Evolutionary conservation across 2,888 invertebrate species (phyloP).

Genomic region (Himalopsyche kuldschensis): DNA sequence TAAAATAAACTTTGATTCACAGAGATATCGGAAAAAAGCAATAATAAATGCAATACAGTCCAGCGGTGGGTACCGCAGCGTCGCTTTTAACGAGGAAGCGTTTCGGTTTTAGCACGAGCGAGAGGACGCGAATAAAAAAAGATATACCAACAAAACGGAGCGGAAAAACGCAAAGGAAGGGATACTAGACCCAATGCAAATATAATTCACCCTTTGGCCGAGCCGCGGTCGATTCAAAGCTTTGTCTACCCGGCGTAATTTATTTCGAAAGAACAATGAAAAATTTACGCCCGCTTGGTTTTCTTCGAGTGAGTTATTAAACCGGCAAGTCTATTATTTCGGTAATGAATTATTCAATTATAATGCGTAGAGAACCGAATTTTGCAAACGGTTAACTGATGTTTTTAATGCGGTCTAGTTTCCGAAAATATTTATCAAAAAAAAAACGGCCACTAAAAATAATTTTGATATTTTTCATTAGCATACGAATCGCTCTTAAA

Average conservation of each 20-base stretch:
- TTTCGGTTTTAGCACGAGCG: conserved; percentile 11
- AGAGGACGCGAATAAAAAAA: conserved; percentile 11
- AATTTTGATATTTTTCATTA: no score
- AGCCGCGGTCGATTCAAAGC: neutral
- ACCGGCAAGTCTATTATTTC: neutral
- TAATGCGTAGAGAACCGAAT: neutral
- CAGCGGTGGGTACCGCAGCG: neutral
- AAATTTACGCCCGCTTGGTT: neutral
- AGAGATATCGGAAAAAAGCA: conserved; percentile 25
- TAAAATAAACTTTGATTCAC: neutral
- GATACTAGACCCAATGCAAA: conserved; percentile 13
- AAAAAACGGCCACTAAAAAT: no score
- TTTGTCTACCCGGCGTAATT: neutral
- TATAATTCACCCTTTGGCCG: conserved; percentile 20
- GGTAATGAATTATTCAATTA: neutral
- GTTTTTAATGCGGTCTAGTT: no score
- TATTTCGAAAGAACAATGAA: neutral
- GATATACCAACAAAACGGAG: neutral
- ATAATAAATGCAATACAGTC: conserved; percentile 25
- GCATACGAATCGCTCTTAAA: no score
- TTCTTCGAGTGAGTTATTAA: neutral
- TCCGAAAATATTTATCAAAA: no score
- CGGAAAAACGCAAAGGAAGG: conserved; percentile 8
- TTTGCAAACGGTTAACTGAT: no score
- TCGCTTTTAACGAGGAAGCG: conserved; percentile 16